Base-by-base conservation (phyloP, 2,797 vertebrate genomes). In the Fistularia tabacaria region DNA sequence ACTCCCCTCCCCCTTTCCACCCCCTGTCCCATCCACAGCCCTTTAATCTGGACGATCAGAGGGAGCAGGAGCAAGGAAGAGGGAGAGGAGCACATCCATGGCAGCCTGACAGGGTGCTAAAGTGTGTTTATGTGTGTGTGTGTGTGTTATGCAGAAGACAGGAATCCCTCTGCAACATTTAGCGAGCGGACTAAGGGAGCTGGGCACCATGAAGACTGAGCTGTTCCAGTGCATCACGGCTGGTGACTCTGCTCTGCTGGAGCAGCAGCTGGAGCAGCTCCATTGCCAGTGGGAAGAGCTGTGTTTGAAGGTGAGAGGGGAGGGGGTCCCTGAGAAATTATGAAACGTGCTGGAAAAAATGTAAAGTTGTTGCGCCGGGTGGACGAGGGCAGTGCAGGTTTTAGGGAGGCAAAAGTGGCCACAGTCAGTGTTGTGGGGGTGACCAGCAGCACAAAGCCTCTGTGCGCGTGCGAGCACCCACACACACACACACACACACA, bases 261-360 rank as follows among this genome's bases (percentile, higher is more conserved):
- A 91, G 80, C 91, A 93, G 79, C 94, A 93, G 75, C 89, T 93
- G 49, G 91, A 93, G n/a, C 90, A 90, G 49, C 76, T 98, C 74
- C 93, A 93, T 73, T 60, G 81, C 49, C 94, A 96, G 59, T 98
- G 97, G 96, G 96, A 95, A 87, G 95, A 98, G 76, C 81, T 92
- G 54, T 90, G 89, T 37, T 48, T 47, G 15, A 91, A 91, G 91
- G 91, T 92, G 67, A 89, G 73, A 89, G 73, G 47, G n/a, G 39
- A 44, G 44, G 7, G 11, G 25, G 2, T 25, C 25, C 25, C 25
- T 51, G 8, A 36, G 12, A 14, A 6, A 45, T 9, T 36, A 15
- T 25, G 25, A 25, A 25, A 25, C 5, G 25, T 25, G 25, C 25
- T 25, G 2, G 25, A n/a, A n/a, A n/a, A n/a, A n/a, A n/a, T n/a